These are phyloP conservation scores for Seriola quinqueradiata DNA, from an alignment of 2,113 vertebrate genomes.

Conservation along the genomic window DNA sequence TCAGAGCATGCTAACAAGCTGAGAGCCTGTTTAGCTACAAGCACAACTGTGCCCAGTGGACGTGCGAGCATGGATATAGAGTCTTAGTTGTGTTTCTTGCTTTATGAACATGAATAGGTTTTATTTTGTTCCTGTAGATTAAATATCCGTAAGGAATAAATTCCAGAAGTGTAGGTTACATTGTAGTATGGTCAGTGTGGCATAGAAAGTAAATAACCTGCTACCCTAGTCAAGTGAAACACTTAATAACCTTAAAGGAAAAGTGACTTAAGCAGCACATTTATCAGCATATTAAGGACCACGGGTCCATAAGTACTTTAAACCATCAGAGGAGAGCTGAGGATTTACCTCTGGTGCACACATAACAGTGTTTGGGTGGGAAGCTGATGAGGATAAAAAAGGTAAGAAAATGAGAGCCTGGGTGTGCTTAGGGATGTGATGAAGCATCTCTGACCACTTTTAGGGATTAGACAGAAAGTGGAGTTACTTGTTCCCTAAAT, in stretches of 20 bases:
- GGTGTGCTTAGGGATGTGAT: slow-evolving; percentile 47
- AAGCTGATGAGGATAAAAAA: slow-evolving; percentile 25
- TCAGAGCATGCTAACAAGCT: not conserved
- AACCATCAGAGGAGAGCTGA: slow-evolving; percentile 2
- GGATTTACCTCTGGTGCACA: slow-evolving; percentile 31
- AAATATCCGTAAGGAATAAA: not conserved
- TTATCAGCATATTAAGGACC: not conserved
- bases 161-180: not conserved
- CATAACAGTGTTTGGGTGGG: not conserved
- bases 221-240: slow-evolving; percentile 16
- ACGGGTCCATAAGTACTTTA: slow-evolving; percentile 5
- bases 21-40: slow-evolving; percentile 2
- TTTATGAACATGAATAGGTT: not conserved
- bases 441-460: slow-evolving; percentile 60
- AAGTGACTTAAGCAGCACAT: slow-evolving; percentile 1
- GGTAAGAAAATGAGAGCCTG: slow-evolving; percentile 2
- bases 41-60: not conserved
- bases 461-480: slow-evolving; percentile 56
- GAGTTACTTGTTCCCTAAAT: slow-evolving; percentile 48
- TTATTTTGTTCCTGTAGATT: not conserved
- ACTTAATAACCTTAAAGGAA: slow-evolving; percentile 7
- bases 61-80: not conserved
- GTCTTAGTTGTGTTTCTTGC: not conserved
- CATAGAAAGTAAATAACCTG: slow-evolving; percentile 12
- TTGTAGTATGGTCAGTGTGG: not conserved